Evolutionary conservation across 2,797 vertebrate genomes (phyloP).

Genomic region (Pseudochirops cupreus): DNA sequence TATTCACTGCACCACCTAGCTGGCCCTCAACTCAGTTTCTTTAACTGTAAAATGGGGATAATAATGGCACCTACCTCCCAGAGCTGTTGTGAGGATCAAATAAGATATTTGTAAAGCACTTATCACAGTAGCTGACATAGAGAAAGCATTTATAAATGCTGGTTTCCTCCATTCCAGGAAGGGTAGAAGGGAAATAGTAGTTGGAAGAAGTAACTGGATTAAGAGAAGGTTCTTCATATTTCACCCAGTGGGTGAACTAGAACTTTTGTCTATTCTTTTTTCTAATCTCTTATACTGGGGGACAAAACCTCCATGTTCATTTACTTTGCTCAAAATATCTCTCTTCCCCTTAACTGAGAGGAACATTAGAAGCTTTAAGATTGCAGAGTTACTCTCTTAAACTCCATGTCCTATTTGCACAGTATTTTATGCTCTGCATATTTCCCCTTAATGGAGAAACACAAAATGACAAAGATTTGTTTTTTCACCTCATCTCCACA

Average conservation of each 20-base stretch:
- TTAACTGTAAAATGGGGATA: background rate
- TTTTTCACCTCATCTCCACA: slow-evolving; percentile 39
- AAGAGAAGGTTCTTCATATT: background rate
- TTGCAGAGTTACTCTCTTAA: slow-evolving; percentile 36
- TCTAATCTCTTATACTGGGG: background rate
- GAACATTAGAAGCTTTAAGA: slow-evolving; percentile 15
- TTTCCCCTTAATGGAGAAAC: slow-evolving; percentile 29
- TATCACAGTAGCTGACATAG: background rate
- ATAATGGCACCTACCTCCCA: background rate
- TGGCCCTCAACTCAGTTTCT: background rate
- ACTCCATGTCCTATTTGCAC: slow-evolving; percentile 22
- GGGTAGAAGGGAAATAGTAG: background rate
- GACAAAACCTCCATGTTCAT: slow-evolving; percentile 4
- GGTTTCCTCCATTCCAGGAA: background rate
- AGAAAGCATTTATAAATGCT: background rate
- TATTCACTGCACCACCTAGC: too few relatives aligned
- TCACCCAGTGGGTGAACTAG: slow-evolving; percentile 1
- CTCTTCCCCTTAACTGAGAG: slow-evolving; percentile 33
- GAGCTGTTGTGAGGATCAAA: background rate
- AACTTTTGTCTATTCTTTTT: background rate
- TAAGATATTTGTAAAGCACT: background rate
- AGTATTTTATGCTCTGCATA: slow-evolving; percentile 42
- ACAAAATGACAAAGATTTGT: slow-evolving; percentile 22
- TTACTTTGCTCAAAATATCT: background rate
- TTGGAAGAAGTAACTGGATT: background rate